Base-by-base conservation (phyloP, 2,888 invertebrate species). In the Pachycephus smyrnensis region DNA sequence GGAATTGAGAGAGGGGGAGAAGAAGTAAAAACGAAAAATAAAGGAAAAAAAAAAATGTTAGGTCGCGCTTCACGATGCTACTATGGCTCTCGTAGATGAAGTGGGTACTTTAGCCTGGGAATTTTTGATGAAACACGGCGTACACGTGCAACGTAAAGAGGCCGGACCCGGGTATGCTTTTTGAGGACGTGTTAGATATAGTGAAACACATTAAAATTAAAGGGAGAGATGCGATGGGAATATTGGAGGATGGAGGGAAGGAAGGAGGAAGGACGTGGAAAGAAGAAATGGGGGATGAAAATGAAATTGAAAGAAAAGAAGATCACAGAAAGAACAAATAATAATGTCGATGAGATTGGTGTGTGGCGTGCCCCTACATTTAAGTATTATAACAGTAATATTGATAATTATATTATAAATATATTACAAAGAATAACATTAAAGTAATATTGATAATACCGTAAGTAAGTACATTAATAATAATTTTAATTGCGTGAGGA, bases 311-410 rank as follows among this genome's bases (percentile, higher is more conserved):
- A 69, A 68, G 55, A 55, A n/a, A 68, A 36, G 69, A 69, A 69
- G 32, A 69, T 31, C 69, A 69, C 30, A 3, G 68, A n/a, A 4
- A 32, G 32, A 30, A 69, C 69, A 69, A 69, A 69, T 73, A 78
- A 75, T 71, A 78, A 76, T 78, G 69, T 76, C 75, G 76, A 73
- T 73, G 69, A 77, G 75, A 78, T 78, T 75, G 78, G 78, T 78
- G 78, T 78, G 78, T 79, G 79, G 85, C 89, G 89, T 89, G 87
- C 87, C 88, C 88, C 87, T 88, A 87, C 89, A 89, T 89, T 89
- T 88, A 90, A 89, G 86, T 90, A 90, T 90, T 89, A 89, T 90
- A 90, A 89, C 88, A 85, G 86, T 84, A 88, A 88, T 88, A 89
- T 87, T 86, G 86, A 89, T 90, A 89, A 89, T 90, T 88, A 89